Percentiles rank a stretch among this genome's conserved stretches.
phyloP scores from a whole-genome alignment of 2,113 vertebrate genomes.

The Zonotrichia leucophrys region DNA sequence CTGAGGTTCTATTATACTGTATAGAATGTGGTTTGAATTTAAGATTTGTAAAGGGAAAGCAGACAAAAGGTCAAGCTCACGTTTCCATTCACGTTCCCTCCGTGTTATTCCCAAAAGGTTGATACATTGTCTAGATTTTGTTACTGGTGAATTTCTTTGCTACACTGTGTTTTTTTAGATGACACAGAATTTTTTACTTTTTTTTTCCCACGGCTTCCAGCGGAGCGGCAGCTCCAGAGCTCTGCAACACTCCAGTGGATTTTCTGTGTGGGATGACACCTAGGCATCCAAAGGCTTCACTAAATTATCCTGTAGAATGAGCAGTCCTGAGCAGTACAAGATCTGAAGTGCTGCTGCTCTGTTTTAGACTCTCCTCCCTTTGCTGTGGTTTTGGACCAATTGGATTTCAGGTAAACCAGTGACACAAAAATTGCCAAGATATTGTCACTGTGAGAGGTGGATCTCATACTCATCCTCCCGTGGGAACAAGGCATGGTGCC shows the following conservation, averaged over 20 bases:
- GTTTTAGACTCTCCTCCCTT: background rate
- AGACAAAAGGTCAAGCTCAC: constrained; percentile 3
- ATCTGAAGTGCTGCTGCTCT: background rate
- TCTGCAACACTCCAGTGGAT: background rate
- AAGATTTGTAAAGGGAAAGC: background rate
- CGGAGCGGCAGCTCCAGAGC: background rate
- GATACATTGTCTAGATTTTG: background rate
- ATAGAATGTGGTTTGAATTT: constrained; percentile 14
- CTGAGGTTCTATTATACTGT: constrained; percentile 28
- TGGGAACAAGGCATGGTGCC: background rate
- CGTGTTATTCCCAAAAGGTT: background rate
- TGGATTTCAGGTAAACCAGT: background rate
- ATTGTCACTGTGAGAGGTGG: background rate
- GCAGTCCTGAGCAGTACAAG: background rate
- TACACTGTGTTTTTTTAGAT: background rate
- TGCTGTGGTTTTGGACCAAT: background rate
- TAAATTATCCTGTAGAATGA: background rate
- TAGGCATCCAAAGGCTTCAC: background rate
- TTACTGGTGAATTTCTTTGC: background rate
- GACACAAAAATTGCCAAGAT: background rate
- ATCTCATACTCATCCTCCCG: background rate
- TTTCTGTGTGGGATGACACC: background rate
- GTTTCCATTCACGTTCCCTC: background rate
- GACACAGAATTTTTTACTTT: background rate
- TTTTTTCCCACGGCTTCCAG: background rate